A percentile compares a stretch with the other conserved stretches of the same genome.
phyloP scores from a whole-genome alignment of 2,113 vertebrate genomes.

The Chaetura pelagica region DNA sequence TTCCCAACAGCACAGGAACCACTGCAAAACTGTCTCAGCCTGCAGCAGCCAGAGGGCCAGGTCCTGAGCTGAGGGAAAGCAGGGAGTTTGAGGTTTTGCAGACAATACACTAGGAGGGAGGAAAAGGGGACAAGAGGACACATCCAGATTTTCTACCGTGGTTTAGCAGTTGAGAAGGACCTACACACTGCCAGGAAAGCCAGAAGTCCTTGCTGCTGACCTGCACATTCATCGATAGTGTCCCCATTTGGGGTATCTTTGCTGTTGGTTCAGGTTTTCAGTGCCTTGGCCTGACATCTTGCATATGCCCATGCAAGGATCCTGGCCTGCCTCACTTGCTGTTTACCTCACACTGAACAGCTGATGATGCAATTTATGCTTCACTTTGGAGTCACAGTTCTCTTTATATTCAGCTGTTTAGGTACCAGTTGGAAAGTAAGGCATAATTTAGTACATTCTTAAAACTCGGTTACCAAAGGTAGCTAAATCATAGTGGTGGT shows the following conservation, averaged over 20 bases:
- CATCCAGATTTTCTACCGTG: neutral
- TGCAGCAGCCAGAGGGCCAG: neutral
- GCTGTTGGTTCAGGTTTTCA: neutral
- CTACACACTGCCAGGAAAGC: neutral
- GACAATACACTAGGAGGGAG: neutral
- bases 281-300: neutral
- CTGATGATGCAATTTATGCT: neutral
- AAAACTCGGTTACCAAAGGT: neutral
- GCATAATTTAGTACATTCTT: neutral
- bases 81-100: neutral
- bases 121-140: neutral
- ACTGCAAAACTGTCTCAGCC: neutral
- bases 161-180: neutral
- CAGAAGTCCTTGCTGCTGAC: neutral
- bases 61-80: neutral
- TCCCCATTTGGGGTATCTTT: neutral
- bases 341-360: neutral
- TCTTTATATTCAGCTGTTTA: neutral
- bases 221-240: accelerated
- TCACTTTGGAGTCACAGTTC: neutral
- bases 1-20: neutral
- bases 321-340: neutral
- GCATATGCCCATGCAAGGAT: neutral
- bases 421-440: neutral
- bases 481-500: neutral